Conservation (phyloP, 2,113 vertebrate species). For the Corvus moneduloides region DNA sequence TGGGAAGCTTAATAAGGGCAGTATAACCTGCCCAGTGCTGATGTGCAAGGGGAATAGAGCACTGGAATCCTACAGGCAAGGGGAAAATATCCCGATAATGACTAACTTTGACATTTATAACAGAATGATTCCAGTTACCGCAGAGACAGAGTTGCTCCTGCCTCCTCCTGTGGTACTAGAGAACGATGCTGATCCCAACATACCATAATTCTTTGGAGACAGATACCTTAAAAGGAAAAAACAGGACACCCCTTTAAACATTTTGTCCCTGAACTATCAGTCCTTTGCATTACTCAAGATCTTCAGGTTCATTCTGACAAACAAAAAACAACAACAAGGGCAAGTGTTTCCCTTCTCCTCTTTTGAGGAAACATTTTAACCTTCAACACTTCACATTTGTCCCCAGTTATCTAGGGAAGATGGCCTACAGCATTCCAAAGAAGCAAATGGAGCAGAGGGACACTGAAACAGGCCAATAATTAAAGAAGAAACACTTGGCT, state of each 20-base stretch:
- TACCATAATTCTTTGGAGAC: slow-evolving; percentile 55
- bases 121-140: slow-evolving; percentile 30
- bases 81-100: background rate
- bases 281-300: background rate
- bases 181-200: background rate
- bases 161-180: background rate
- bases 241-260: background rate
- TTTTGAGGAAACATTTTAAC: background rate
- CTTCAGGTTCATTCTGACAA: background rate
- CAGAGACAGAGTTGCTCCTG: background rate
- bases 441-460: background rate
- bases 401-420: background rate
- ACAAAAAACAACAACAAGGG: background rate
- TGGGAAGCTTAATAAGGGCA: background rate
- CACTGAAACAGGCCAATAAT: background rate
- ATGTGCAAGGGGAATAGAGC: background rate
- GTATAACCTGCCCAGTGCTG: background rate
- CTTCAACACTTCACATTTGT: background rate
- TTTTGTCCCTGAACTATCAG: background rate
- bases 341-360: background rate
- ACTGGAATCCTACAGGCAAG: background rate
- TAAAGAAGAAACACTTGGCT: background rate
- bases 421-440: background rate
- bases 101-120: background rate
- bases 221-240: slow-evolving; percentile 67